Evolutionary conservation across 2,797 vertebrate genomes (phyloP).

Genomic region (Antennarius maculatus): DNA sequence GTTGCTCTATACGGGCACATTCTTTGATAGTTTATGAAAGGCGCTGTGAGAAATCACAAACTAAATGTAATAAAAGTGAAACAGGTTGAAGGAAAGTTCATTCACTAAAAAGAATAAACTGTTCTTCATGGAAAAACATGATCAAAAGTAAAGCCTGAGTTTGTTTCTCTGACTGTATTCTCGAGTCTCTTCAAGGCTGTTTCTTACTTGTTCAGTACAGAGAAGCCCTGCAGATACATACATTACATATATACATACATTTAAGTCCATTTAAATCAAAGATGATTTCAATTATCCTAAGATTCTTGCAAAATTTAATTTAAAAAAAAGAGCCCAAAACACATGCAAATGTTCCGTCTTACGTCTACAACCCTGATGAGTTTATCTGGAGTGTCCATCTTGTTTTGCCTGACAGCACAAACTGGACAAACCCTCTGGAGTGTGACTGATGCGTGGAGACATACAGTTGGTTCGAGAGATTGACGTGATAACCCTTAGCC

Average conservation of each 20-base stretch:
- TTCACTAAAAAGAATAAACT: neutral
- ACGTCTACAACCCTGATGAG: constrained; percentile 2
- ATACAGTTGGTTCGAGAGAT: constrained; percentile 60
- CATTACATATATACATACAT: no score
- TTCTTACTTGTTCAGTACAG: constrained; percentile 11
- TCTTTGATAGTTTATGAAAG: constrained; percentile 4
- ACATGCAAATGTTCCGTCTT: constrained; percentile 9
- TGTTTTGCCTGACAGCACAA: constrained; percentile 12
- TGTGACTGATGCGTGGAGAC: constrained; percentile 56
- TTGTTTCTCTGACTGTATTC: constrained; percentile 2
- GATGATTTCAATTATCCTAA: neutral
- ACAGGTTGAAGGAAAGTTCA: constrained; percentile 16
- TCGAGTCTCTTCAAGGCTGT: neutral
- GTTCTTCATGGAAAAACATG: neutral
- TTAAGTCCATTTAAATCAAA: neutral
- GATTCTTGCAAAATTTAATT: constrained; percentile 5
- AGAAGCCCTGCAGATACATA: neutral
- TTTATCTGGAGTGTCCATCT: constrained; percentile 41
- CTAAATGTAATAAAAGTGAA: neutral
- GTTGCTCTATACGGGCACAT: constrained; percentile 5
- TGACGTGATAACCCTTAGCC: constrained; percentile 63
- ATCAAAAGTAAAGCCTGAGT: constrained; percentile 6
- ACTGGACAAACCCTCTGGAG: constrained; percentile 36
- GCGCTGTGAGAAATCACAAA: constrained; percentile 17
- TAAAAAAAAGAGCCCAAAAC: neutral